Percentiles rank a stretch among this genome's conserved stretches.
Conservation (phyloP, 2,113 vertebrate genomes). For the Onychostoma macrolepis region DNA sequence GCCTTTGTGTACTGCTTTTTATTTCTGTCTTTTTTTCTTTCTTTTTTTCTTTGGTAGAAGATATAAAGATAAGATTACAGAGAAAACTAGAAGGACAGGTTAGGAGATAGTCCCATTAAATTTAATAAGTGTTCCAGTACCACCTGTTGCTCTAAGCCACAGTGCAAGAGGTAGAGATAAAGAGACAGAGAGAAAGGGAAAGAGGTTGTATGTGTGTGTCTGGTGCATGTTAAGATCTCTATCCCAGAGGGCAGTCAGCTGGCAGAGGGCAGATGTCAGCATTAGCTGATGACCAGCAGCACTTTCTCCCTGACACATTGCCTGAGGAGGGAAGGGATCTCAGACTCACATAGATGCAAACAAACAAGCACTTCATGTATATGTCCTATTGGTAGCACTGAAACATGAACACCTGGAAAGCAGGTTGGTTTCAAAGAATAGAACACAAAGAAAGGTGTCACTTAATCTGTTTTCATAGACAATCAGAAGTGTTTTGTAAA, state of each 20-base stretch:
- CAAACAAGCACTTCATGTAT: constrained; percentile 12
- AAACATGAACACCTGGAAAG: constrained; percentile 28
- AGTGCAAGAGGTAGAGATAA: neutral
- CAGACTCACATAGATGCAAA: constrained; percentile 7
- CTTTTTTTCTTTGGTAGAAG: neutral
- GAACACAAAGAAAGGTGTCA: constrained; percentile 24
- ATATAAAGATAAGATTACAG: neutral
- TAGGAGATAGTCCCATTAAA: constrained; percentile 24
- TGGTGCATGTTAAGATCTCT: constrained; percentile 18
- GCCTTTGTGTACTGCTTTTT: constrained; percentile 6
- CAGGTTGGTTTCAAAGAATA: constrained; percentile 15
- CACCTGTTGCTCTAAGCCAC: constrained; percentile 38
- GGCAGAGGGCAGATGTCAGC: constrained; percentile 58
- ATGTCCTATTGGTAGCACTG: neutral
- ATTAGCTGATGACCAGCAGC: constrained; percentile 56
- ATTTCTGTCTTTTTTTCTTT: neutral
- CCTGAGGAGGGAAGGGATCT: constrained; percentile 29
- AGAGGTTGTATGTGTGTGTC: constrained; percentile 42
- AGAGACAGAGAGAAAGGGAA: constrained; percentile 20
- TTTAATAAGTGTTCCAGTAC: constrained; percentile 6
- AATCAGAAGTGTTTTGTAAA: neutral
- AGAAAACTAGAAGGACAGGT: constrained; percentile 9
- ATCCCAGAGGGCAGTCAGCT: constrained; percentile 33
- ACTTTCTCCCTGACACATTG: constrained; percentile 50
- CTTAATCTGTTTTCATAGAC: neutral